Evolutionary conservation across 1,140 invertebrate species (phyloP).

Genomic region (Solenopsis invicta): DNA sequence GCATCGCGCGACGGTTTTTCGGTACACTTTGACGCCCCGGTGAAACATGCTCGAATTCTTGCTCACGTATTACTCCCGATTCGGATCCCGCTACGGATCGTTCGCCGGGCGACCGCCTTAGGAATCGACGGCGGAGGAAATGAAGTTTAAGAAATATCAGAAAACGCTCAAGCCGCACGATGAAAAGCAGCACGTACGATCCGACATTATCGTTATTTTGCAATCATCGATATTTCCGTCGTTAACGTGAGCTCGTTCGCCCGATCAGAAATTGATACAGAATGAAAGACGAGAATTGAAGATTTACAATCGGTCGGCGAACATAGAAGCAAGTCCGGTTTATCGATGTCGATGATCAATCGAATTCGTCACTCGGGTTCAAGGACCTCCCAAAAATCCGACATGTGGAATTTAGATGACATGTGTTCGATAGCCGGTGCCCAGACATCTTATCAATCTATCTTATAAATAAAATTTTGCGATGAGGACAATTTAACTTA

Average conservation of each 20-base stretch:
- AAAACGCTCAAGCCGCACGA: not conserved
- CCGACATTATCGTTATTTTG: not conserved
- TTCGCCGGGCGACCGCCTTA: not conserved
- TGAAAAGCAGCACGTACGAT: not conserved
- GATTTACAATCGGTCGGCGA: not conserved
- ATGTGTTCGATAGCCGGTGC: not conserved
- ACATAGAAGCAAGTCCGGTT: slow-evolving; percentile 9
- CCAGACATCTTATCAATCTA: slow-evolving; percentile 19
- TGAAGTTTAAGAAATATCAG: not conserved
- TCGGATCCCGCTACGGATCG: slow-evolving; percentile 16
- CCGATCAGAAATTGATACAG: not conserved
- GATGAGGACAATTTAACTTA: slow-evolving; percentile 14
- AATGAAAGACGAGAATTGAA: not conserved
- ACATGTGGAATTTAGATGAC: not conserved
- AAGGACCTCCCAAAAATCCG: slow-evolving; percentile 1
- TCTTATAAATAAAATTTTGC: slow-evolving; percentile 26
- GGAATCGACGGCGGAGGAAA: not conserved
- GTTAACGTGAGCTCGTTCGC: not conserved
- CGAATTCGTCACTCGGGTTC: slow-evolving; percentile 24
- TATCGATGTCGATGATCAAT: slow-evolving; percentile 38
- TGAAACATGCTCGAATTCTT: not conserved
- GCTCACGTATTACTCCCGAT: slow-evolving; percentile 2
- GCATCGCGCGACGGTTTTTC: slow-evolving; percentile 2
- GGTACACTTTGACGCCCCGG: slow-evolving; percentile 17
- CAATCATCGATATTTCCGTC: not conserved